Conservation (phyloP, 1,140 invertebrate species). For the Agrypnia vestita region DNA sequence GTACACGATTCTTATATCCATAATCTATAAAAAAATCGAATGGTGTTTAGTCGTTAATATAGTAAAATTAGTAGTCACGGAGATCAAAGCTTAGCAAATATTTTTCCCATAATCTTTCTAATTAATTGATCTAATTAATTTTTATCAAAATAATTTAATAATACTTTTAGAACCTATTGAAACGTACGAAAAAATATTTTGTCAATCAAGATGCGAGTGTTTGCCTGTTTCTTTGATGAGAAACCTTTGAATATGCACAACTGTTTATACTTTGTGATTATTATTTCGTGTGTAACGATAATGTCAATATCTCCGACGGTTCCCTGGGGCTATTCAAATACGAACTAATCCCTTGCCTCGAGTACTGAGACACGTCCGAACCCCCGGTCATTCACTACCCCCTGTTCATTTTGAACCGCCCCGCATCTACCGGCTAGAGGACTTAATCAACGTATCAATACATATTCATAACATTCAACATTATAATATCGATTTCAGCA, state of each 20-base stretch:
- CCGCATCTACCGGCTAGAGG: conserved; percentile 17
- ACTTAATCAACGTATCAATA: conserved; percentile 53
- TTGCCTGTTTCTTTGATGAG: conserved; percentile 25
- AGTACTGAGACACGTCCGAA: conserved; percentile 52
- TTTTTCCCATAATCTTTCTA: too few relatives aligned
- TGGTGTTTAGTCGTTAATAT: too few relatives aligned
- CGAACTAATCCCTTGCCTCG: conserved; percentile 53
- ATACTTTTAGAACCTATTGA: too few relatives aligned
- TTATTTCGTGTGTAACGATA: conserved; percentile 49
- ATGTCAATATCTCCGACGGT: conserved; percentile 54
- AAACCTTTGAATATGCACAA: conserved; percentile 51
- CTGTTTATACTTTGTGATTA: conserved; percentile 54
- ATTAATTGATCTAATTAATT: too few relatives aligned
- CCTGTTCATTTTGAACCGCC: background rate
- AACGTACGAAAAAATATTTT: too few relatives aligned
- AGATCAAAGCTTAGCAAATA: too few relatives aligned
- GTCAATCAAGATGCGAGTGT: background rate
- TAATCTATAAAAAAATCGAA: too few relatives aligned
- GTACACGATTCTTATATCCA: too few relatives aligned
- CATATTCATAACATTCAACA: background rate
- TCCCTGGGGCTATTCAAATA: conserved; percentile 59
- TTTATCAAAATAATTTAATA: too few relatives aligned
- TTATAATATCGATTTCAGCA: background rate
- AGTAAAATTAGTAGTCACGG: too few relatives aligned
- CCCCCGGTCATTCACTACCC: conserved; percentile 25